Conservation (phyloP, 1,140 invertebrate species). For the Trichonephila clavata region DNA sequence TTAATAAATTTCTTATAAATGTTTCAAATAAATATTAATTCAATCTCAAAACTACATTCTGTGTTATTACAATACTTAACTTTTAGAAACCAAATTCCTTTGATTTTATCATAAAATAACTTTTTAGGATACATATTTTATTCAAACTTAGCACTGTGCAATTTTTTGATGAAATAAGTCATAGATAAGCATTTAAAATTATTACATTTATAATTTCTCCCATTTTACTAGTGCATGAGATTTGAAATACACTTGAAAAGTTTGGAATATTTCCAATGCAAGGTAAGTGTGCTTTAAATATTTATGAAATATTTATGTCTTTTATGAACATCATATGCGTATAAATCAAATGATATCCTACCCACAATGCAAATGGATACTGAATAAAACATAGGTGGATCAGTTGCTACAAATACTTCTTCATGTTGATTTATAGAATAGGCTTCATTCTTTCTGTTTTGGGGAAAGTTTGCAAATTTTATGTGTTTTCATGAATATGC, state of each 20-base stretch:
- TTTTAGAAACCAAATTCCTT: no score
- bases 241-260: neutral
- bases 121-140: no score
- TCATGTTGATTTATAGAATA: constrained; percentile 19
- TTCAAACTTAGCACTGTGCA: no score
- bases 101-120: no score
- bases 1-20: no score
- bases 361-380: neutral
- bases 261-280: neutral
- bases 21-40: no score
- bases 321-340: neutral
- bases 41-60: no score
- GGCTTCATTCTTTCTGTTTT: constrained; percentile 18
- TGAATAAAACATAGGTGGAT: constrained; percentile 38
- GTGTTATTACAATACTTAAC: no score
- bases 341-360: constrained; percentile 42
- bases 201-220: neutral
- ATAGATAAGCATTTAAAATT: neutral
- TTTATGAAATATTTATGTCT: constrained; percentile 24
- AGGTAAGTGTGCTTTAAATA: neutral
- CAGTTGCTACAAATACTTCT: constrained; percentile 27
- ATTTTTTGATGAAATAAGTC: no score
- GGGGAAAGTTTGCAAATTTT: neutral
- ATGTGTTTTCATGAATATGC: no score
- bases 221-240: neutral